Base-by-base conservation (phyloP, 2,888 invertebrate genomes). In the Dryocosmus kuriphilus region DNA sequence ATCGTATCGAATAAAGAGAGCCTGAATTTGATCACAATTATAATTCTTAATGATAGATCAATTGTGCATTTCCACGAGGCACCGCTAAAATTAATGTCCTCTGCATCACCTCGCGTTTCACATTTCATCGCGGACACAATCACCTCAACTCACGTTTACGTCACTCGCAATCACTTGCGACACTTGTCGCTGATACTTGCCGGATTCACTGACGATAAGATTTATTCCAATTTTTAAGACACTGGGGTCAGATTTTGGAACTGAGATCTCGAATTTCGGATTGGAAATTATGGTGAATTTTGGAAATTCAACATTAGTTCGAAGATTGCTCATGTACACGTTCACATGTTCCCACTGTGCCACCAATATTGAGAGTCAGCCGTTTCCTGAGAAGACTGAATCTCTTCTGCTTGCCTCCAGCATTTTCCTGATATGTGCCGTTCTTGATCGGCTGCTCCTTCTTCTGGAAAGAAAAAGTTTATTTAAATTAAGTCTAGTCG, bases 351-450 rank as follows among this genome's bases (percentile, higher is more conserved):
- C 74, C 60, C 74, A 63, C 67, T 75, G 76, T 80, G 77, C 73
- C 71, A 77, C 46, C 76, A 51, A 55, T 74, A 19, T 73, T 63
- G 76, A 62, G 80, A 79, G 77, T 88, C 85, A 88, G 84, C 87
- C 88, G 84, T 88, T 84, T 84, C 85, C 88, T 76, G 83, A 77
- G 79, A 82, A 84, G 83, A 88, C 76, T 88, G 83, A 83, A 82
- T 84, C 86, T 86, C 86, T 84, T 84, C 84, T 83, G 76, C 79
- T 81, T 67, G 82, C 80, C 73, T 83, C 83, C 81, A 86, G 79
- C 88, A 86, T 86, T 85, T 83, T 88, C 81, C 73, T 27, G 71
- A 46, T 27, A 71, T 74, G 57, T 27, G 35, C 61, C 46, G 32
- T 62, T 62, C 71, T 74, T 55, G 22, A 32, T 32, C 30, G 61